These are phyloP conservation scores for Ctenopoma multispine DNA, from an alignment of 2,797 vertebrate species.

Conservation along the genomic window DNA sequence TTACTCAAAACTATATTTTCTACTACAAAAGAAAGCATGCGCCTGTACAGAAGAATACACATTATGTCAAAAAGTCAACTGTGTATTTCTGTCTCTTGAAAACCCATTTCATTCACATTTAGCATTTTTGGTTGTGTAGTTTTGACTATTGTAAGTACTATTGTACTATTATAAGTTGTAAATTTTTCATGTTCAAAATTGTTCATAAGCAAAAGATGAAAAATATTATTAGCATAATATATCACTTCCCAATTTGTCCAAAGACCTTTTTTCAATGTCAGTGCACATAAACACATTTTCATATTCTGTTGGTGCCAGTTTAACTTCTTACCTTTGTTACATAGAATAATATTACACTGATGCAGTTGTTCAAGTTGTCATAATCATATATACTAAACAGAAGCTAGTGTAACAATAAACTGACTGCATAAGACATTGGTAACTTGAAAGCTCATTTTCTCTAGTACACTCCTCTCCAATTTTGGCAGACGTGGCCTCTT, in stretches of 20 bases:
- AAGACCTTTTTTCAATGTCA: background rate
- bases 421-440: constrained; percentile 26
- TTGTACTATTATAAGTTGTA: no score
- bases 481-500: constrained; percentile 62
- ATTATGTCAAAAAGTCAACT: background rate
- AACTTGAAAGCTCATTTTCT: constrained; percentile 53
- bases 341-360: background rate
- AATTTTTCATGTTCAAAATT: background rate
- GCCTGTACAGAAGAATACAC: background rate
- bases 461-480: constrained; percentile 44
- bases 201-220: background rate
- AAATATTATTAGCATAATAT: background rate
- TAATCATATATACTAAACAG: constrained; percentile 40
- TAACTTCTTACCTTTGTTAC: background rate
- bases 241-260: background rate
- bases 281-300: constrained; percentile 2
- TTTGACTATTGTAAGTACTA: no score
- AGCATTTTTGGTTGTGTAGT: background rate
- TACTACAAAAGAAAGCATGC: background rate
- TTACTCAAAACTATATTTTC: constrained; percentile 12
- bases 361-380: constrained; percentile 7
- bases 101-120: background rate
- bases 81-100: background rate
- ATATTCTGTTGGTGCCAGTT: constrained; percentile 6
- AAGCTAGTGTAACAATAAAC: constrained; percentile 23